Evolutionary conservation across 2,888 invertebrate genomes (phyloP).

Genomic region (Heliconius charithonia): DNA sequence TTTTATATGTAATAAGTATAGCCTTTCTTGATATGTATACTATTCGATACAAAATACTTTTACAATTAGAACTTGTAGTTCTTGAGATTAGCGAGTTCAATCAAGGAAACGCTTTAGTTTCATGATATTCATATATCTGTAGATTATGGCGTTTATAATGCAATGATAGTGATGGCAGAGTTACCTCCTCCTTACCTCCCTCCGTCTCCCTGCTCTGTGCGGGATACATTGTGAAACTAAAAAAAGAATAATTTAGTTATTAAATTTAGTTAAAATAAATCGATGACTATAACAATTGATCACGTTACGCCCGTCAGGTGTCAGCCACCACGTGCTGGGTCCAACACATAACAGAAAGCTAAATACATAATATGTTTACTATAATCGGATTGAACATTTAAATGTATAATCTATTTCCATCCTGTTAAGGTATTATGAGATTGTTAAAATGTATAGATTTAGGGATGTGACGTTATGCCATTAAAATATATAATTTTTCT

Average conservation of each 20-base stretch:
- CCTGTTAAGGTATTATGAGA: not conserved
- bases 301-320: not conserved
- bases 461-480: not conserved
- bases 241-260: no score
- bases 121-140: no score
- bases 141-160: not conserved
- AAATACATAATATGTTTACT: slow-evolving; percentile 3
- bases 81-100: no score
- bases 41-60: no score
- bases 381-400: slow-evolving; percentile 4
- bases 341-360: not conserved
- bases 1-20: no score
- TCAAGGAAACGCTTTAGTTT: no score
- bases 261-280: no score
- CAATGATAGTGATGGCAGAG: not conserved
- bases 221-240: no score
- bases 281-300: not conserved
- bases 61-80: no score
- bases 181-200: no score
- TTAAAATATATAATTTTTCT: not conserved
- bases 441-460: not conserved
- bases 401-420: slow-evolving; percentile 11
- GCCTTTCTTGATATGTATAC: no score
- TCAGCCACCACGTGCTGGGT: not conserved
- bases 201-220: no score